Evolutionary conservation across 2,888 invertebrate species (phyloP), one percentile per base, ranked within the genome.

Genomic region (Drosophila gaucha): DNA sequence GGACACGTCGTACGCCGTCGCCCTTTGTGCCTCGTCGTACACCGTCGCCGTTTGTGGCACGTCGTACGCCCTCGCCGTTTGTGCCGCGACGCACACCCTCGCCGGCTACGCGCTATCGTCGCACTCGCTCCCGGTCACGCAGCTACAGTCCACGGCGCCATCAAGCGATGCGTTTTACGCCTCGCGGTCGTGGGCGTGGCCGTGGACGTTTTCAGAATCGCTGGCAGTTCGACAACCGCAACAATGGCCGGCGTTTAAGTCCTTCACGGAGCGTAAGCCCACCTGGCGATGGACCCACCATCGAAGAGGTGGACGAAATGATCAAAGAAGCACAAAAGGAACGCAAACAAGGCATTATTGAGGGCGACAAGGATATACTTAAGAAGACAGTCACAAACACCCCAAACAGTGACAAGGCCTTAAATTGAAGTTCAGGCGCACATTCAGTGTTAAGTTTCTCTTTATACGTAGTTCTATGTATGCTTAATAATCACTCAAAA

Each of bases 221-320:
- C 5, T 80, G 79, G 82, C 52, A 51, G 3, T 49, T 41, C 14
- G 73, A 70, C 10, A 52, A 67, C 8, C 72, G 39, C 3, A 50
- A n/a, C 50, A 70, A 67, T 20, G 67, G 38, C 5, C 55, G 39
- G 4, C 64, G 49, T 3, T 41, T 28, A 4, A 70, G 74, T 93
- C 76, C 92, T 93, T 75, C 93, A 93, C 73, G 92, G 93, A 60
- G 92, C 88, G 88, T 74, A 92, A 93, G 76, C 6, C 38, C 67
- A 41, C 41, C 67, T 10, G 68, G 74, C 6, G 87, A 86, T 22
- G 90, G 88, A 2, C 90, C 90, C 10, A 88, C 92, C 78, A 74
- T 93, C 50, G 93, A 93, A 63, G 94, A 94, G 78, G 93, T 93
- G 88, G 93, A 94, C 82, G 93, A 93, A 79, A 93, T 93, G 78